Conservation (phyloP, 2,113 vertebrate species). For the Indicator maculatus region DNA sequence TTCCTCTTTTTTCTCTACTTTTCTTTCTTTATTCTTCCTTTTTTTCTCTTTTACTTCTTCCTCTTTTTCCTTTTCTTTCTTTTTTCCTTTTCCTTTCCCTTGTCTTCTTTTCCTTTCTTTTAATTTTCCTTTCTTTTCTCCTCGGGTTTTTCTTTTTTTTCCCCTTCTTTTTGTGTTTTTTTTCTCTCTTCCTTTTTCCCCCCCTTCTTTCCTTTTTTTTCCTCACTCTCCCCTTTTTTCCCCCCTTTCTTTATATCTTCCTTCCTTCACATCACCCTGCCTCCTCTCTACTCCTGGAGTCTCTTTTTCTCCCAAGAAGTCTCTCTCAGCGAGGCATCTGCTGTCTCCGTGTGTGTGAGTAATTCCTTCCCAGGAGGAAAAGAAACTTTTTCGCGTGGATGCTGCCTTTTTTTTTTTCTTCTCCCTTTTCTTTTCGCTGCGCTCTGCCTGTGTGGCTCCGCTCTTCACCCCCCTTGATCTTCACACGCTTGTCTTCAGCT, state of each 20-base stretch:
- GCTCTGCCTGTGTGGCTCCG: not conserved
- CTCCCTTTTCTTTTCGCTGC: not conserved
- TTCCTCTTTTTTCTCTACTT: too few species aligned
- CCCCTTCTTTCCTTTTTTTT: not conserved
- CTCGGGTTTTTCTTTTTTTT: not conserved
- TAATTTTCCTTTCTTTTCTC: not conserved
- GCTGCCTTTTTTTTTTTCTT: not conserved
- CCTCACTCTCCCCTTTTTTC: not conserved
- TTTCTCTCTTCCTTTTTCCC: not conserved
- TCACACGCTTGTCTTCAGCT: conserved; percentile 13
- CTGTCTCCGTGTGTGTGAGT: not conserved
- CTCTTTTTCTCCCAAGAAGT: conserved; percentile 11
- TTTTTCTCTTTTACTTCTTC: too few species aligned
- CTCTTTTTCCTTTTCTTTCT: too few species aligned
- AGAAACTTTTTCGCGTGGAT: conserved; percentile 34
- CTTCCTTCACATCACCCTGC: conserved; percentile 21
- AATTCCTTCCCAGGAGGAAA: conserved; percentile 11
- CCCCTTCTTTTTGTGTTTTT: not conserved
- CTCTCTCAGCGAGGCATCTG: not conserved
- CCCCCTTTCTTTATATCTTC: not conserved
- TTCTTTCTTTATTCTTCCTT: too few species aligned
- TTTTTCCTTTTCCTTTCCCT: too few species aligned
- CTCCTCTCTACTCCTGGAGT: not conserved
- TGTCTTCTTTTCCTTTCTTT: too few species aligned
- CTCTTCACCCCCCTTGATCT: not conserved